Evolutionary conservation across 2,797 vertebrate species (phyloP), one percentile per base, ranked within the genome.

Genomic region (Tangara arthus): DNA sequence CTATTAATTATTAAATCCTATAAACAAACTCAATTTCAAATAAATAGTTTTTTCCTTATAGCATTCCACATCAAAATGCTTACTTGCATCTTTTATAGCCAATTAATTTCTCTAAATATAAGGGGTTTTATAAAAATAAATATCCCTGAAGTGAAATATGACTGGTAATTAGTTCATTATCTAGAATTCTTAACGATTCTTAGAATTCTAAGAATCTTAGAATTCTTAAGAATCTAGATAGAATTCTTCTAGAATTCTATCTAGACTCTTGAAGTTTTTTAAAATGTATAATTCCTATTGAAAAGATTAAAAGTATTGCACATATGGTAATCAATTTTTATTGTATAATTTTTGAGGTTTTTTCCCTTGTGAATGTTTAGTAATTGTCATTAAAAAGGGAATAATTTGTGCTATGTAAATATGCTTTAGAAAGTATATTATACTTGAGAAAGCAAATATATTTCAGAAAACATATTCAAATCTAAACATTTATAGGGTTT

Each of bases 61-160:
- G 7, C 50, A 23, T 57, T 91, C 20, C n/a, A 32, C 14, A 87
- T 65, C 77, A 81, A 86, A 94, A 86, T 56, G 17, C 12, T 35
- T 57, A 27, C 27, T 22, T 57, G 9, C 8, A 73, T 34, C 64
- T 87, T 68, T 7, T 27, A 39, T 30, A 69, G 8, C 17, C 69
- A 72, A 89, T 47, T 0, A 83, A 72, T 19, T 84, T 76, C 32
- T 32, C 89, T 87, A 72, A 68, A 44, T 59, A 18, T 64, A 44
- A 8, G 2, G 1, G 4, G 0, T 1, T n/a, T 64, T 7, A 57
- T 34, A 34, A 41, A 79, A 60, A 60, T 2, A 71, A 69, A 27
- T 71, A 41, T 34, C 50, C 9, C 17, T 26, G 26, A 70, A 28
- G 89, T 90, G 28, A 78, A 59, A 66, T 71, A 34, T 16, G 27